These are phyloP conservation scores for Holotrichia oblita DNA, from an alignment of 1,140 invertebrate species.

Conservation along the genomic window DNA sequence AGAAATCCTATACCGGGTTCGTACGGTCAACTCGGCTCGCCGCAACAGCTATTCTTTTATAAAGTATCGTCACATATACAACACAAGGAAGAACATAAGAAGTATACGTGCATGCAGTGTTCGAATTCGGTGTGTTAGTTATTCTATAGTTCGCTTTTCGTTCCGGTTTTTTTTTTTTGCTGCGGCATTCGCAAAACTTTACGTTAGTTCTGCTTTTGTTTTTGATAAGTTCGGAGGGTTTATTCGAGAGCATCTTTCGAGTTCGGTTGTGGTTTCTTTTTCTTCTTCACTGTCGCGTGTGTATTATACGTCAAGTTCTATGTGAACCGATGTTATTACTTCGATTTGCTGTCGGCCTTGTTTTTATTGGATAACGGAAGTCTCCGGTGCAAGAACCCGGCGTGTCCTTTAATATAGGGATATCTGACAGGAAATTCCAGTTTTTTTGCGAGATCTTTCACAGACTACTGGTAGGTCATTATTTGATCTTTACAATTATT, in stretches of 20 bases:
- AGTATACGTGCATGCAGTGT: not conserved
- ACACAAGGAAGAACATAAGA: not conserved
- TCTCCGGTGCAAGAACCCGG: not conserved
- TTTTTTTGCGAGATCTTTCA: too few species aligned
- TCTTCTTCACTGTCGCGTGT: not conserved
- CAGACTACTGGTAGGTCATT: too few species aligned
- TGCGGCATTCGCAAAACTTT: not conserved
- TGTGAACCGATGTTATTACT: not conserved
- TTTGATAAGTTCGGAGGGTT: not conserved
- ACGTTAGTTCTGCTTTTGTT: not conserved
- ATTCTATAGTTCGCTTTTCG: too few species aligned
- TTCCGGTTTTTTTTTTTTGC: not conserved
- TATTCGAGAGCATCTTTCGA: not conserved
- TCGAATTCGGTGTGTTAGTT: not conserved
- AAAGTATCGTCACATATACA: not conserved
- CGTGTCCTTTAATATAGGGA: not conserved
- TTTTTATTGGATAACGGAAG: slow-evolving; percentile 21
- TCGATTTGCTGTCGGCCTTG: not conserved
- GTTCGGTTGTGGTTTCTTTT: not conserved
- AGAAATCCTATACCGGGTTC: slow-evolving; percentile 9
- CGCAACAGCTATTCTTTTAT: too few species aligned
- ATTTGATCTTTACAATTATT: not conserved
- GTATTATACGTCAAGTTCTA: not conserved
- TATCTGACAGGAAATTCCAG: not conserved
- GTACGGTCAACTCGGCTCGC: not conserved